Conservation (phyloP, 2,888 invertebrate genomes). For the Meliscaeva auricollis region DNA sequence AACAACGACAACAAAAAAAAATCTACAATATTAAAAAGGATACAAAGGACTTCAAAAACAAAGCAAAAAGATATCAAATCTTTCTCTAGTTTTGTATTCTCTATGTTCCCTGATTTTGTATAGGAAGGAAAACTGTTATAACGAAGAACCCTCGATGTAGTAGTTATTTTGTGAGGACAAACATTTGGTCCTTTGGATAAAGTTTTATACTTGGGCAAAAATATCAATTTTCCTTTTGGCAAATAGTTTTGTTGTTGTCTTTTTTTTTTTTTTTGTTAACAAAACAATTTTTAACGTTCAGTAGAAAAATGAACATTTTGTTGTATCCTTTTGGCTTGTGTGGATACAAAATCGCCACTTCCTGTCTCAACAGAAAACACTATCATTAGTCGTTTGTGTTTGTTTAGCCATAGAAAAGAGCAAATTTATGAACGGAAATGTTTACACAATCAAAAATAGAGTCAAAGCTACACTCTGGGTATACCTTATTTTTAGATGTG, state of each 20-base stretch:
- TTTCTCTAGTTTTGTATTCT: too few species aligned
- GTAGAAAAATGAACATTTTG: background rate
- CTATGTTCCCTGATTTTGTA: too few species aligned
- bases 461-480: too few species aligned
- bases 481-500: too few species aligned
- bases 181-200: background rate
- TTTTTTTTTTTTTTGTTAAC: background rate
- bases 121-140: too few species aligned
- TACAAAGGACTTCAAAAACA: background rate
- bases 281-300: too few species aligned
- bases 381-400: constrained; percentile 26
- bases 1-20: too few species aligned
- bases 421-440: constrained; percentile 1
- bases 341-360: constrained; percentile 19
- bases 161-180: constrained; percentile 6
- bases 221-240: constrained; percentile 25
- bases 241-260: constrained; percentile 2
- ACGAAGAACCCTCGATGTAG: too few species aligned
- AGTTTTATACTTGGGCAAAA: background rate
- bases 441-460: background rate
- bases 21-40: too few species aligned
- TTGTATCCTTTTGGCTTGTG: background rate
- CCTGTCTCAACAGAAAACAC: constrained; percentile 16
- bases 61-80: background rate
- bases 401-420: constrained; percentile 15